Evolutionary conservation across 2,888 invertebrate genomes (phyloP).

Genomic region (Gari tellinella): DNA sequence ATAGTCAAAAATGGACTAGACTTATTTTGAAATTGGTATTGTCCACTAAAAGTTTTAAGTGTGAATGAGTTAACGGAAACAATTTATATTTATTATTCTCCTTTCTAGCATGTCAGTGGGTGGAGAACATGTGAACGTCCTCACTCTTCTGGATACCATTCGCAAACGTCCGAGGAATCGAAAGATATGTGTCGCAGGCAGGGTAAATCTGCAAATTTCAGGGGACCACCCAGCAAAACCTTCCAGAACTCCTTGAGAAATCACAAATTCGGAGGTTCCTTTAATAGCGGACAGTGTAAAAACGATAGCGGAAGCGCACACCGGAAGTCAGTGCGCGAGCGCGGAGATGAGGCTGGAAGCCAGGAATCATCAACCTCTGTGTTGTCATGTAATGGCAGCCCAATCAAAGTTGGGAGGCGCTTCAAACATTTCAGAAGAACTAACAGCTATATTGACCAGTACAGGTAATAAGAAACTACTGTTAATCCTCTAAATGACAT

Average conservation of each 20-base stretch:
- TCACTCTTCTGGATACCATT: constrained; percentile 49
- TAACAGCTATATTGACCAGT: constrained; percentile 64
- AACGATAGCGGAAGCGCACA: no score
- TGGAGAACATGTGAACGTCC: constrained; percentile 62
- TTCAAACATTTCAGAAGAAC: constrained; percentile 55
- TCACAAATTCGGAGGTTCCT: constrained; percentile 8
- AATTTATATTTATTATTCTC: no score
- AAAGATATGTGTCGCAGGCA: constrained; percentile 16
- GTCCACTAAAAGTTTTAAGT: no score
- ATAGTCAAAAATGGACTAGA: no score
- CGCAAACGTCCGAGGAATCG: constrained; percentile 17
- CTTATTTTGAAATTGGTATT: no score
- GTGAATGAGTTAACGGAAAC: no score
- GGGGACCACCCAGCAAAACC: constrained; percentile 26
- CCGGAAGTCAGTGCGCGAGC: not conserved
- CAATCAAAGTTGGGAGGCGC: constrained; percentile 31
- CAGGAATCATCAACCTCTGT: no score
- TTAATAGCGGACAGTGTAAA: constrained; percentile 5
- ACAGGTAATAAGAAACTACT: constrained; percentile 51
- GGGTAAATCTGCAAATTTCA: constrained; percentile 9
- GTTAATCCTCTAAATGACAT: not conserved
- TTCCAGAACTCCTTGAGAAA: constrained; percentile 15
- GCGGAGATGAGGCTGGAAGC: not conserved
- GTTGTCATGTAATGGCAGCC: not conserved
- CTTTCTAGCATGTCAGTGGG: constrained; percentile 40